Conservation (phyloP, 2,888 invertebrate genomes). For the Andrena bicolor region DNA sequence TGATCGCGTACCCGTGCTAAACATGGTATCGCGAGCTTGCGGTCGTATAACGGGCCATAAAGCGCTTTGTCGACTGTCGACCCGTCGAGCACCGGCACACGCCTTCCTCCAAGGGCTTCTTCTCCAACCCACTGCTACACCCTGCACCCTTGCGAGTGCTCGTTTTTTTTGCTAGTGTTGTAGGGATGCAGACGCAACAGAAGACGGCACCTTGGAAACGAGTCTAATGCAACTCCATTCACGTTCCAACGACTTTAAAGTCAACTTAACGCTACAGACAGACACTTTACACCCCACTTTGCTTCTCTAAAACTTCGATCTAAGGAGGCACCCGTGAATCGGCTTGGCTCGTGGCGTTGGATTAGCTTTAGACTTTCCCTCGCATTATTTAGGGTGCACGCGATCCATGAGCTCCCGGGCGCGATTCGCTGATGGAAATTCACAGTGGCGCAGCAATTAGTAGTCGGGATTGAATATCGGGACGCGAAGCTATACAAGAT, state of each 20-base stretch:
- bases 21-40: conserved; percentile 65
- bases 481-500: conserved; percentile 35
- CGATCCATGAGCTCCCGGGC: conserved; percentile 7
- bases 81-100: conserved; percentile 47
- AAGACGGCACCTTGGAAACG: too few relatives aligned
- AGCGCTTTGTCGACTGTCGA: conserved; percentile 63
- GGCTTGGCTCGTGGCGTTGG: not conserved
- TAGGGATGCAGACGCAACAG: not conserved
- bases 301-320: conserved; percentile 4
- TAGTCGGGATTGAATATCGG: conserved; percentile 46
- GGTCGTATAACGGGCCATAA: conserved; percentile 62
- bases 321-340: not conserved
- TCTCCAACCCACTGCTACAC: not conserved
- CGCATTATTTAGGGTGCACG: conserved; percentile 10
- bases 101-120: conserved; percentile 47
- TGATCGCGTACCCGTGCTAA: conserved; percentile 57
- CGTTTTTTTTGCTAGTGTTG: not conserved
- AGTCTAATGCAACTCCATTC: too few relatives aligned
- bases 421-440: conserved; percentile 36
- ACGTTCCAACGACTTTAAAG: too few relatives aligned
- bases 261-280: too few relatives aligned
- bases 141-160: not conserved
- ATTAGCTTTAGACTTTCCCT: conserved; percentile 17
- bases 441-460: conserved; percentile 38
- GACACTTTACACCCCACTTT: not conserved